Evolutionary conservation across 2,797 vertebrate genomes (phyloP), one percentile per base, ranked within the genome.

Genomic region (Dendrocincla tyrannina): DNA sequence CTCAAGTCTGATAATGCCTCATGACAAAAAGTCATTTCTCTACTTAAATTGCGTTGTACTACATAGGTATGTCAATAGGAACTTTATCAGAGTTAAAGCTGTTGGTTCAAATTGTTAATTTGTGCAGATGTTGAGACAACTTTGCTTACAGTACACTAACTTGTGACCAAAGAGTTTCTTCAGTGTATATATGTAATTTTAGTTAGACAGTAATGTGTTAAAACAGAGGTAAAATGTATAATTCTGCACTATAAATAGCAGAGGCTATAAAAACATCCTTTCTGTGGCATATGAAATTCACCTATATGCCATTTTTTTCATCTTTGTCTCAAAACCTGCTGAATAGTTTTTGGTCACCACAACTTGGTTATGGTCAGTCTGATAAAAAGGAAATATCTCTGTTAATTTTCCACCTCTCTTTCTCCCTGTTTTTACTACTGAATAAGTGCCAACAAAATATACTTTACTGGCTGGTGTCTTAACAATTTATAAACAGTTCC

Each of bases 401-500:
- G 11, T 25, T 60, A 4, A 35, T 62, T 83, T 77, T 84, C 18
- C 28, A 27, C 11, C 6, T 74, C 17, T 50, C 44, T 52, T 42
- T 15, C 8, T 4, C 17, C 5, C 6, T 33, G 4, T 32, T 78
- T 87, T 64, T 91, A 41, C 42, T 10, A 4, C n/a, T 79, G 50
- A 95, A 67, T 70, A 80, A 89, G 76, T 75, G 53, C 89, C 52
- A 70, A 17, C 16, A 37, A 58, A 84, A 80, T 59, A 17, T 0
- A 1, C 25, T 85, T 87, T 55, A 53, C 72, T 60, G 74, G 44
- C 79, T 83, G 76, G 25, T 85, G 52, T 92, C 46, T 77, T 81
- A 95, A 91, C 68, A 74, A 88, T 79, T 62, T 63, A 63, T 68
- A 73, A 95, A 77, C 59, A 59, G 59, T 56, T 93, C 63, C 52